Percentiles rank a stretch among this genome's conserved stretches.
phyloP scores from a whole-genome alignment of 2,888 invertebrate species.

The Mimas tiliae region DNA sequence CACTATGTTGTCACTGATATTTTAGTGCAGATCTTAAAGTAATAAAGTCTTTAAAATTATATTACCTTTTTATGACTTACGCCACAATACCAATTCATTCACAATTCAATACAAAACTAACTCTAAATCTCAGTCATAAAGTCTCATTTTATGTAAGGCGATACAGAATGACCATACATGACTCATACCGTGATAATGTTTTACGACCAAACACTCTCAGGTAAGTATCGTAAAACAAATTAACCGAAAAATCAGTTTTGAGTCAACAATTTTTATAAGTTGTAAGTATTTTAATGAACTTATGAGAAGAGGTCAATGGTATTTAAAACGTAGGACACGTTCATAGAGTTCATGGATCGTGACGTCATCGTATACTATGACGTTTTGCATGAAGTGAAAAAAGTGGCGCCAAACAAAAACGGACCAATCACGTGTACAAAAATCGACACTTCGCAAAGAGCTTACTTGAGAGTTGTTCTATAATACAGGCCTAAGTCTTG shows the following conservation, averaged over 20 bases:
- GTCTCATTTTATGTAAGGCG: neutral
- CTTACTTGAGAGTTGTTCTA: too few species aligned
- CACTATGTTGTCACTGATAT: too few species aligned
- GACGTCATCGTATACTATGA: too few species aligned
- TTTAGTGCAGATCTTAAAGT: neutral
- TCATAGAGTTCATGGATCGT: neutral
- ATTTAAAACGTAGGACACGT: neutral
- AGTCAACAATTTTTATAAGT: constrained; percentile 14
- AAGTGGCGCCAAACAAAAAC: too few species aligned
- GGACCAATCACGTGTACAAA: too few species aligned
- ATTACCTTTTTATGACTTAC: constrained; percentile 21
- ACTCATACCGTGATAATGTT: constrained; percentile 11
- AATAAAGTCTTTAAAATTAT: constrained; percentile 21
- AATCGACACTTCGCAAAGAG: too few species aligned
- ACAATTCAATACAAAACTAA: neutral
- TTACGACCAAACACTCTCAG: constrained; percentile 24
- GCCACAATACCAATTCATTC: neutral
- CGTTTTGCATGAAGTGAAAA: too few species aligned
- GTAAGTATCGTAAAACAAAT: constrained; percentile 25
- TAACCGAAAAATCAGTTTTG: constrained; percentile 24
- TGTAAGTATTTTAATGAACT: constrained; percentile 6
- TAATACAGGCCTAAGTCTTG: too few species aligned
- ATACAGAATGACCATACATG: constrained; percentile 14
- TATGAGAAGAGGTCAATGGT: neutral
- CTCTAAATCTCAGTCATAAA: neutral